Base-by-base conservation (phyloP, 35 echinoderm and acorn worm species). In the Acanthaster planci region DNA sequence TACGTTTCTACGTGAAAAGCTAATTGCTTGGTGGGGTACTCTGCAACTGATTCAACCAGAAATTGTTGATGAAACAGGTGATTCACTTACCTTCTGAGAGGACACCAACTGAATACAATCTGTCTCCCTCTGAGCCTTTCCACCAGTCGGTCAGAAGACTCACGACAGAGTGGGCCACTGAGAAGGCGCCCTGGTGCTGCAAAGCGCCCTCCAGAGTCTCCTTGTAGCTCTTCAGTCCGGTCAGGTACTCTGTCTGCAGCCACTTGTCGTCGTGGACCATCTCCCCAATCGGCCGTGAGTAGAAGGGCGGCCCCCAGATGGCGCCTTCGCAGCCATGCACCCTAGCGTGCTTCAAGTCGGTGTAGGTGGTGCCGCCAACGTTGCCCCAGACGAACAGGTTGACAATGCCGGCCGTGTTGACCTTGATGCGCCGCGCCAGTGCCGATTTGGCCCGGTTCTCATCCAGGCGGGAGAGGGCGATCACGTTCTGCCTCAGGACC, bases 221-320 rank as follows among this genome's bases (percentile, higher is more conserved):
- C 68, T 84, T 51, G 52, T 99, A 84, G 22, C 40, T 88, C 78
- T 99, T 88, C 39, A 99, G 38, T 14, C 31, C 55, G 32, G 93
- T 78, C 8, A 85, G 36, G 60, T 91, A 99, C 40, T 99, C 96
- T 39, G 88, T 99, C 22, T 89, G 76, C 23, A 97, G 81, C 96
- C 96, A 99, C 72, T 94, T 99, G 55, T 99, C 89, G 89, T 99
- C 96, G 79, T 99, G 92, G 27, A 99, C 92, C 81, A 99, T 86
- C 37, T 99, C 92, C 42, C 75, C 85, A 23, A 99, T 78, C 17
- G 96, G 96, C 76, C 96, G 75, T 0, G 96, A 94, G 78, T 91
- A 99, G 14, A 60, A 91, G 0, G 92, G 85, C 30, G 96, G 96
- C 30, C 96, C 96, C 89, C 89, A 94, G 40, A 99, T 94, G 21